Base-by-base conservation (phyloP, 92 coral and sea anemone genomes). In the Metridium senile region DNA sequence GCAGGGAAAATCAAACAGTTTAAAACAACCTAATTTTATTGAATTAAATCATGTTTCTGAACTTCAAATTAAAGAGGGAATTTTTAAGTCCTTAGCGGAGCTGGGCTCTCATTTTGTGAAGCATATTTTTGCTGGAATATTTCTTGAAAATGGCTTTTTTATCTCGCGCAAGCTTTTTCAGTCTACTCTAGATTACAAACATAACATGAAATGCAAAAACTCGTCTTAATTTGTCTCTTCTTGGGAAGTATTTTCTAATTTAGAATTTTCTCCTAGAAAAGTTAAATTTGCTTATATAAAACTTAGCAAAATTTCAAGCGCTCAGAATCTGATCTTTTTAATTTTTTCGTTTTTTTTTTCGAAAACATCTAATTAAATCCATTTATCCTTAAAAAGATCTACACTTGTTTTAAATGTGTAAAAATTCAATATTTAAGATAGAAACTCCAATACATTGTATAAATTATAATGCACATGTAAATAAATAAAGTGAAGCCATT, bases 41-140 rank as follows among this genome's bases (percentile, higher is more conserved):
- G 8, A 45, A 45, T 45, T 45, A 17, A 45, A 45, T 61, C 22
- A 39, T 54, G 21, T 54, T 2, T 16, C 59, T 54, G 25, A 54
- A 13, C 9, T 54, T 54, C 16, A 39, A 4, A 4, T 39, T 13
- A 39, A 39, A 39, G 13, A 39, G 49, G 49, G 49, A 39, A 39
- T 39, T 39, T 39, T 13, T 4, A 27, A 17, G 69, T 63, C 6
- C 13, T 63, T 28, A 63, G 39, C 45, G 43, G 69, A 63, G 45
- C 69, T 63, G 69, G 26, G 69, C 69, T 63, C 69, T 31, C 69
- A 25, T 23, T 58, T 25, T 58, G 29, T n/a, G n/a, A n/a, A n/a
- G 69, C 1, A 28, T 30, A 63, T 63, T 28, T 63, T 63, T 63
- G 19, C 6, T 63, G 26, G n/a, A n/a, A 63, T 63, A 31, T 30